phyloP scores from a whole-genome alignment of 2,113 vertebrate species.

The Hyaena hyaena region DNA sequence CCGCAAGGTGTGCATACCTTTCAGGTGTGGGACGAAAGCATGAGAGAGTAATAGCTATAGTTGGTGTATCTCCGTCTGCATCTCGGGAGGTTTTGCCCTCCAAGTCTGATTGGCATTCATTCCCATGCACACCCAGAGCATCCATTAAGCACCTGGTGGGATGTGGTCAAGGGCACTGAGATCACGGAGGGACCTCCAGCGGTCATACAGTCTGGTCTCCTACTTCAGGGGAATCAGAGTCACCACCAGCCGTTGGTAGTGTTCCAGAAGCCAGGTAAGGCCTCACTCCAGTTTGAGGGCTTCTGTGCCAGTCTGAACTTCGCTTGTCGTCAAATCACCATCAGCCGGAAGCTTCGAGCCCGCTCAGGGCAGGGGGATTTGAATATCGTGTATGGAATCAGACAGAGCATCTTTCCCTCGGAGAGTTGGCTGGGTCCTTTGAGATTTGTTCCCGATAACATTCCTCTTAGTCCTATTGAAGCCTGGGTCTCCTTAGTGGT shows the following conservation, averaged over 20 bases:
- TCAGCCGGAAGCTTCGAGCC: not conserved
- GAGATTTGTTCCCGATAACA: fast-evolving
- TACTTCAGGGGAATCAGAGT: not conserved
- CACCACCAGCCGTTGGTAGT: fast-evolving
- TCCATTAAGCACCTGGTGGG: not conserved
- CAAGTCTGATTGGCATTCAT: not conserved
- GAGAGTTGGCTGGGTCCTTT: not conserved
- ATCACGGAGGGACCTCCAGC: not conserved
- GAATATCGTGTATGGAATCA: not conserved
- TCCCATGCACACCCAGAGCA: fast-evolving
- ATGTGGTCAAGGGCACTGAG: not conserved
- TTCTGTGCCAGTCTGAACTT: not conserved
- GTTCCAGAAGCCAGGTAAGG: constrained; percentile 15
- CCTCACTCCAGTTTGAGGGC: not conserved
- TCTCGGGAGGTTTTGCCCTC: not conserved
- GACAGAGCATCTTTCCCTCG: not conserved
- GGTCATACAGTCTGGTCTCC: not conserved
- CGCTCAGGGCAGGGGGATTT: not conserved
- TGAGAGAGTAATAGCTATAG: fast-evolving
- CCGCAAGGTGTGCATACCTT: not conserved
- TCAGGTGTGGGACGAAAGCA: not conserved
- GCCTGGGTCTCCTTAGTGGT: not conserved
- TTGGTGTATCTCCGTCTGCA: fast-evolving
- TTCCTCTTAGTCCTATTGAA: not conserved
- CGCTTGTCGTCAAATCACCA: not conserved